Evolutionary conservation across 1,140 invertebrate species (phyloP), one percentile per base, ranked within the genome.

Genomic region (Hylaeus anthracinus): DNA sequence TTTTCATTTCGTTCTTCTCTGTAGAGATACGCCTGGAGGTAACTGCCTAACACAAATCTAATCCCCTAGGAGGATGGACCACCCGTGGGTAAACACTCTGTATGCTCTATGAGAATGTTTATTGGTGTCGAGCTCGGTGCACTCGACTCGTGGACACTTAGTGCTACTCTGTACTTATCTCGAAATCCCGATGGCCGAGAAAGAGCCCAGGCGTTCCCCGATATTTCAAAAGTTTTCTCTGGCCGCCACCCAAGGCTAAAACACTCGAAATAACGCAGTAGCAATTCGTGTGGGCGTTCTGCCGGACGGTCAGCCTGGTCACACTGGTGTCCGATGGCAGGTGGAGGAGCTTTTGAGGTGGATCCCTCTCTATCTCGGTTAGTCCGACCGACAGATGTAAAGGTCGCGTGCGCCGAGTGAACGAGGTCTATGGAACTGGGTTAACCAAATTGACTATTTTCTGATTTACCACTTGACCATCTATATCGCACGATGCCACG

Each of bases 221-320:
- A 89, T 90, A 91, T 90, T 90, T 88, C 88, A 90, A 88, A 90
- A 91, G 86, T 91, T 90, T 91, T 91, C 88, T 90, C 90, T 91
- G 90, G 90, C 90, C 86, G 72, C 79, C 80, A 89, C 88, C 81
- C 89, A 91, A 91, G 90, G 90, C 89, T 89, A 91, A 88, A 88
- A 71, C 84, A 89, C 88, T 90, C 88, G 85, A 91, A 91, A 91
- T 91, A 91, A 91, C 88, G 82, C 88, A 75, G 82, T 76, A 90
- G 88, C 86, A 89, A 90, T 91, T 91, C 77, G 86, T 90, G 90
- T 91, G 60, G 90, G 90, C 88, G 90, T 79, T 26, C 79, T 76
- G 83, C 76, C 78, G 81, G 80, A 82, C 87, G 87, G 79, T 86
- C 84, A 81, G 84, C 79, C 74, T 86, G 86, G 82, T 82, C 82